A percentile compares a stretch with the other conserved stretches of the same genome.
Evolutionary conservation across 2,797 vertebrate species (phyloP).

Genomic region (Betta splendens): DNA sequence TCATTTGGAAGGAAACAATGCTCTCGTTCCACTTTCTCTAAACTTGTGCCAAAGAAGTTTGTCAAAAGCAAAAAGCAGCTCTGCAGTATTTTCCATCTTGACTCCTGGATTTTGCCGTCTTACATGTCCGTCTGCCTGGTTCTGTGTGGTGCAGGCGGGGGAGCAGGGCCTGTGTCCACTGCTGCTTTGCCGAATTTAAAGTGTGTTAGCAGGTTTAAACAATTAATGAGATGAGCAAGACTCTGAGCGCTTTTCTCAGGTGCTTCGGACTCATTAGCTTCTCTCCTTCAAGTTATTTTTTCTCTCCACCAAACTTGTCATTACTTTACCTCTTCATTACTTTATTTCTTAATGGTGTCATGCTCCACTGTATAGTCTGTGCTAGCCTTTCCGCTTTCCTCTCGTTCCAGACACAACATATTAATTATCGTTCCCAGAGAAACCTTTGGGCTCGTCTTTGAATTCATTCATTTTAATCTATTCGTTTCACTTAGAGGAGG

Average conservation of each 20-base stretch:
- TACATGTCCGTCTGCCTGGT: too few species aligned
- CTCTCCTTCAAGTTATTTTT: slow-evolving; percentile 49
- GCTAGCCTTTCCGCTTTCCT: neutral
- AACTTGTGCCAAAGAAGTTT: slow-evolving; percentile 29
- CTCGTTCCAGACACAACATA: neutral
- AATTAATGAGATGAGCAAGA: slow-evolving; percentile 59
- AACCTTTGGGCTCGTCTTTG: too few species aligned
- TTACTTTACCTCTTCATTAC: slow-evolving; percentile 32
- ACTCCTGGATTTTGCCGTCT: neutral
- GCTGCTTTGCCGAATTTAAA: slow-evolving; percentile 10
- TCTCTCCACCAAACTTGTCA: slow-evolving; percentile 38
- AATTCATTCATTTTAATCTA: too few species aligned
- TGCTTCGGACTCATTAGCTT: slow-evolving; percentile 54
- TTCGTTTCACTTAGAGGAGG: slow-evolving; percentile 1
- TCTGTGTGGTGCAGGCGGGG: slow-evolving; percentile 9
- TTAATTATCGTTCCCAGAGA: neutral
- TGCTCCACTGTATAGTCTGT: slow-evolving; percentile 2
- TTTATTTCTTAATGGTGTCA: slow-evolving; percentile 19
- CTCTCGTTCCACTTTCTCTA: slow-evolving; percentile 16
- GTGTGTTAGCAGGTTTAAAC: slow-evolving; percentile 54
- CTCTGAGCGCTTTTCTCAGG: slow-evolving; percentile 37
- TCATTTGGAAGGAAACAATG: slow-evolving; percentile 20
- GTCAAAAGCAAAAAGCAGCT: too few species aligned
- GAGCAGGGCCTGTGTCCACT: slow-evolving; percentile 13
- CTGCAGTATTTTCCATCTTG: slow-evolving; percentile 15